Base-by-base conservation (phyloP, 1,140 invertebrate genomes). In the Cydia splendana region DNA sequence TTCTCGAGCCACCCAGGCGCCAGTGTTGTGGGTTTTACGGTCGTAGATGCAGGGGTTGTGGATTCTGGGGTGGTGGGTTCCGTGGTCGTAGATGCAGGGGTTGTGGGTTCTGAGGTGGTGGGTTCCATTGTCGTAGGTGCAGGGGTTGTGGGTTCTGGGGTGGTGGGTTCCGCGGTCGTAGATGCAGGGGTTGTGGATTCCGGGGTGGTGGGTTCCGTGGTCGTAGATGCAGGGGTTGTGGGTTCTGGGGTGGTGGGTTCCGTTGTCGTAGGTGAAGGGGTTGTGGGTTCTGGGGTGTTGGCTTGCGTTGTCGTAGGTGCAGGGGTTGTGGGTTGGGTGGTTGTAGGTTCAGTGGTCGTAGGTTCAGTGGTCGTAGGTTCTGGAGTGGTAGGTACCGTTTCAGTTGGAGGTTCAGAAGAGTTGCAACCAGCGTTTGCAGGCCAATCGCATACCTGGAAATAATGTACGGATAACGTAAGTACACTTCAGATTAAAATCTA, bases 401-500 rank as follows among this genome's bases (percentile, higher is more conserved):
- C 30, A 30, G 5, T 24, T 4, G 4, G 18, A 9, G 18, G 18
- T 9, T 9, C 18, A 7, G 62, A 75, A 0, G 30, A 30, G 1
- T 71, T 18, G 28, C 87, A 89, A 45, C 86, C 86, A 62, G 87
- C 86, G n/a, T 81, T 34, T 0, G 30, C 28, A 4, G 84, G 82
- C 79, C 81, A 88, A 57, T 88, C 87, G 48, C 87, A 89, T 2
- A 89, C 86, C 87, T 89, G 77, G 10, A 71, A 65, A 82, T 76
- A 74, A 34, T 38, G 24, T 30, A 30, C 30, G 30, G 3, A 30
- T 3, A 30, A 30, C 30, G 2, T 30, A 24, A 24, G 24, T 24
- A n/a, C n/a, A n/a, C n/a, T n/a, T n/a, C n/a, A n/a, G n/a, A n/a
- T n/a, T n/a, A n/a, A 38, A 38, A 38, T 38, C 34, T 9, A 34